phyloP scores from a whole-genome alignment of 1,140 invertebrate species.

The Drosophila trapezifrons region DNA sequence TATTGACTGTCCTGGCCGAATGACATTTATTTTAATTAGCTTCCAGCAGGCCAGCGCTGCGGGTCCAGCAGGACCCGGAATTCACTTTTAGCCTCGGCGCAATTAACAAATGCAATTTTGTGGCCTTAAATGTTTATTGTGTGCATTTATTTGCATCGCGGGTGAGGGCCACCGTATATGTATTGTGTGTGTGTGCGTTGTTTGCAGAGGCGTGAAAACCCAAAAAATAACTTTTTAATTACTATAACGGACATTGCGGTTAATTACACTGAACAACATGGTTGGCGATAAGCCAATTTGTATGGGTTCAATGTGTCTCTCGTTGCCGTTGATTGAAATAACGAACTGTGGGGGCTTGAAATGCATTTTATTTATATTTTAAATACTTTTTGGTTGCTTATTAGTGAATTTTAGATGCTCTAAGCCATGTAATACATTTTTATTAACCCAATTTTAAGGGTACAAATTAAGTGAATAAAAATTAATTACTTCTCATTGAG shows the following conservation, averaged over 20 bases:
- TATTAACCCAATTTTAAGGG: too few relatives aligned
- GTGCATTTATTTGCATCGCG: constrained; percentile 23
- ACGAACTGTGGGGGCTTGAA: neutral
- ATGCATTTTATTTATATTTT: neutral
- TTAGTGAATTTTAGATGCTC: too few relatives aligned
- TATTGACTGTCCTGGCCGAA: constrained; percentile 62
- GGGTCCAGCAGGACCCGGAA: constrained; percentile 16
- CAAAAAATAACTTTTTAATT: constrained; percentile 65
- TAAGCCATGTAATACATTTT: too few relatives aligned
- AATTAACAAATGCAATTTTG: constrained; percentile 76
- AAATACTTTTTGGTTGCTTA: neutral
- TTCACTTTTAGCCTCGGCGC: constrained; percentile 43
- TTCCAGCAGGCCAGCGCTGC: constrained; percentile 26
- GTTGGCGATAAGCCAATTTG: constrained; percentile 47
- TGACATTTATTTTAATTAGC: constrained; percentile 82
- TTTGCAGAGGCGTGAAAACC: constrained; percentile 54
- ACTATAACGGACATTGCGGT: constrained; percentile 51
- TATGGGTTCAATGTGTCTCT: constrained; percentile 9
- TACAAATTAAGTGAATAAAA: too few relatives aligned
- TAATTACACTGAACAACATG: constrained; percentile 53
- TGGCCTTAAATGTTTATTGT: constrained; percentile 55
- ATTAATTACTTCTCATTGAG: too few relatives aligned
- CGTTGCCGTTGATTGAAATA: constrained; percentile 9
- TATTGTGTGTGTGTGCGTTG: neutral
- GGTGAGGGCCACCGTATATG: neutral